Conservation (phyloP, 2,113 vertebrate species). For the Collichthys lucidus region DNA sequence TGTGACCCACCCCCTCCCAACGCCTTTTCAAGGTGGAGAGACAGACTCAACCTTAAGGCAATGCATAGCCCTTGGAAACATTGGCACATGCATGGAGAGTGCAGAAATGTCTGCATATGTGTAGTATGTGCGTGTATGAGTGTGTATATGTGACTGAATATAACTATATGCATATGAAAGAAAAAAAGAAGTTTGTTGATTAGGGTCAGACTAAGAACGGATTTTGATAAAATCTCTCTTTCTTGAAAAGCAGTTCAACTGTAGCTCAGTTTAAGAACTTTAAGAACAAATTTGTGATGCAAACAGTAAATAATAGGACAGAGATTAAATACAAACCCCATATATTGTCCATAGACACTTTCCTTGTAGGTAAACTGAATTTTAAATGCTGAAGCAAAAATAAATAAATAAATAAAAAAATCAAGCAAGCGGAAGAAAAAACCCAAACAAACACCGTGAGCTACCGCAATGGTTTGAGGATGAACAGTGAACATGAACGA, state of each 20-base stretch:
- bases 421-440: conserved; percentile 30
- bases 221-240: background rate
- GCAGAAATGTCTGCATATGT: conserved; percentile 58
- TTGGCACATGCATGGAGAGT: conserved; percentile 79
- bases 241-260: background rate
- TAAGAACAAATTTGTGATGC: background rate
- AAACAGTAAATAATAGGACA: conserved; percentile 1
- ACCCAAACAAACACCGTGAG: conserved; percentile 27
- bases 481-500: background rate
- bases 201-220: background rate
- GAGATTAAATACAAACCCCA: background rate
- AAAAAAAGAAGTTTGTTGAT: conserved; percentile 5
- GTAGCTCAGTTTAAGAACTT: background rate
- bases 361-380: background rate
- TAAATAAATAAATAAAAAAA: background rate
- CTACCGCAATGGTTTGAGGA: background rate
- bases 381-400: conserved; percentile 3
- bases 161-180: conserved; percentile 5
- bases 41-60: conserved; percentile 76
- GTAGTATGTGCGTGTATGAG: conserved; percentile 24
- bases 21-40: conserved; percentile 49
- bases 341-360: background rate
- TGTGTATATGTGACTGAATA: background rate
- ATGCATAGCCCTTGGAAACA: conserved; percentile 85
- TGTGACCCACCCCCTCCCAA: conserved; percentile 28